Base-by-base conservation (phyloP, 2,113 vertebrate species). In the Columba janthina region DNA sequence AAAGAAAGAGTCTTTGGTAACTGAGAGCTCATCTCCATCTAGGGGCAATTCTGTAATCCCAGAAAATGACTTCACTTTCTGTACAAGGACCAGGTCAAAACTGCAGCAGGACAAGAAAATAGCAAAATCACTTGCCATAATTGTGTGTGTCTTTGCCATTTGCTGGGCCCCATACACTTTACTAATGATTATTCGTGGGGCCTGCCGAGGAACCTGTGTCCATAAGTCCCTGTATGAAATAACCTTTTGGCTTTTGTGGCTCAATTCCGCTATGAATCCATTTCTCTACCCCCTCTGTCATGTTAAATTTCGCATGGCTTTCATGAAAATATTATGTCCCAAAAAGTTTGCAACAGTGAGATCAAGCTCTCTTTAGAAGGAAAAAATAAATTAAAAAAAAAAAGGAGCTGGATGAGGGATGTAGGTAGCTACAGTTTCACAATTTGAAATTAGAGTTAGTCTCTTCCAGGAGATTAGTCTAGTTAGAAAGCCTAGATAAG, bases 241-340 rank as follows among this genome's bases (percentile, higher is more conserved):
- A 93, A 97, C 98, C n/a, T 99, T 99, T 98, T 99, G 99, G 98
- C 98, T 99, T 93, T 97, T 99, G 92, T 99, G 98, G 98, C 72
- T 98, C 83, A 99, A 99, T 97, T 99, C 98, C 4, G 97, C 97
- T 70, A 70, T 99, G 64, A 99, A 99, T 71, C 98, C 98, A 25
- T 97, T 99, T 96, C 97, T 99, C 34, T 99, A 99, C 84, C 98
- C 99, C 7, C 95, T 99, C 56, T 99, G 99, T 92, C 99, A 99
- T 94, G 97, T 95, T 61, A 97, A 88, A 82, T 99, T 99, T 94
- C 98, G 98, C 85, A 97, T 97, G 88, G 98, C 98, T 91, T 99
- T 98, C 74, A 78, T 50, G 70, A 97, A 97, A 93, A 86, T 97
- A 67, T 67, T 97, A 66, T 51, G 80, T 72, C n/a, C 80, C 14